phyloP scores from a whole-genome alignment of 2,113 vertebrate genomes.

The Thunnus maccoyii region DNA sequence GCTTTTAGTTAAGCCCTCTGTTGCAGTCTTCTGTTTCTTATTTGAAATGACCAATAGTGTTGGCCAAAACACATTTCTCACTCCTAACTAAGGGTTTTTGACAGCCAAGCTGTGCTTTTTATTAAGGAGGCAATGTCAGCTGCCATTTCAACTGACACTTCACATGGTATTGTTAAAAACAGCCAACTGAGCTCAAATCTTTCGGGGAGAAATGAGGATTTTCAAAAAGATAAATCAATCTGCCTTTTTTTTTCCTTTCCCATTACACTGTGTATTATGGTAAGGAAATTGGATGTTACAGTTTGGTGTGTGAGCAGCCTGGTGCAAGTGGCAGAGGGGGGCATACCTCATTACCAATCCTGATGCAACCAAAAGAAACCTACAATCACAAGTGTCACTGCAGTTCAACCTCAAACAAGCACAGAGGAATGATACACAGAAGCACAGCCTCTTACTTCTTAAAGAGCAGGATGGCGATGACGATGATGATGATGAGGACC shows the following conservation, averaged over 20 bases:
- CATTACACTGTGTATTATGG: constrained; percentile 33
- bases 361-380: constrained; percentile 79
- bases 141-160: constrained; percentile 73
- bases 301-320: constrained; percentile 55
- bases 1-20: constrained; percentile 66
- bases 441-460: constrained; percentile 91
- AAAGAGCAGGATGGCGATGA: constrained; percentile 97
- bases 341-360: constrained; percentile 70
- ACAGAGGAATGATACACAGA: constrained; percentile 16
- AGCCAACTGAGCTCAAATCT: constrained; percentile 53
- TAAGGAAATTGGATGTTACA: constrained; percentile 54
- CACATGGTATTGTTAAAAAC: constrained; percentile 55
- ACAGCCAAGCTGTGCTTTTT: constrained; percentile 72
- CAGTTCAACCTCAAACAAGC: constrained; percentile 44
- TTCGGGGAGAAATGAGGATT: constrained; percentile 37
- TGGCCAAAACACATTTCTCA: constrained; percentile 64
- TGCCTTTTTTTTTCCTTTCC: constrained; percentile 19
- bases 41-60: constrained; percentile 68
- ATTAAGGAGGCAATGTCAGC: constrained; percentile 65
- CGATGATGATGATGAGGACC: constrained; percentile 96
- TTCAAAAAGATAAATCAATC: constrained; percentile 62
- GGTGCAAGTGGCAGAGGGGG: constrained; percentile 48
- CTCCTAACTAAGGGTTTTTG: constrained; percentile 66
- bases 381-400: constrained; percentile 48
- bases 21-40: constrained; percentile 65